Evolutionary conservation across 92 coral and sea anemone species (phyloP).

Genomic region (Micromussa lordhowensis): DNA sequence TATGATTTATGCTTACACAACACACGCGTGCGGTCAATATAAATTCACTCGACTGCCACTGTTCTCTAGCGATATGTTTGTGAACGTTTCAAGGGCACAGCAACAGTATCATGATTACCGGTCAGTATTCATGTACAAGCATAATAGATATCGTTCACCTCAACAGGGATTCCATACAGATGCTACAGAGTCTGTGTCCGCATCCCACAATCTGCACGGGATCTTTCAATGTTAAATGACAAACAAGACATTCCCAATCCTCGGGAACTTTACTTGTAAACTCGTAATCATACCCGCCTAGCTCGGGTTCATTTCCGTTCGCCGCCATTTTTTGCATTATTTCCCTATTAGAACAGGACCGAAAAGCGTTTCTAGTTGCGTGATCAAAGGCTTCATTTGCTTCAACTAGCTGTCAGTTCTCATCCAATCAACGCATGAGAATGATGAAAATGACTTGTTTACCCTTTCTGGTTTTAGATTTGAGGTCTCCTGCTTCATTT

Average conservation of each 20-base stretch:
- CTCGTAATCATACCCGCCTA: slow-evolving; percentile 60
- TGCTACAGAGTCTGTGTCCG: slow-evolving; percentile 76
- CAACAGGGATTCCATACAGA: slow-evolving; percentile 64
- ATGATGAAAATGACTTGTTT: slow-evolving; percentile 9
- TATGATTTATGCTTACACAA: neutral
- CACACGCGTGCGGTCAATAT: neutral
- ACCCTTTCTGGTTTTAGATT: too few relatives aligned
- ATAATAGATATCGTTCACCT: slow-evolving; percentile 31
- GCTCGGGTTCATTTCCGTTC: neutral
- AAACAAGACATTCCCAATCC: slow-evolving; percentile 61
- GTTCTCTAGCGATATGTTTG: neutral
- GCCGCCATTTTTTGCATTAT: slow-evolving; percentile 1
- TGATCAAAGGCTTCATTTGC: neutral
- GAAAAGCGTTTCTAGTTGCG: slow-evolving; percentile 3
- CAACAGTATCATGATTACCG: neutral
- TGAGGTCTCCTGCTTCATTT: too few relatives aligned
- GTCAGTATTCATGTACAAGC: neutral
- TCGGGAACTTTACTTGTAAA: slow-evolving; percentile 50
- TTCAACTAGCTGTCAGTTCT: neutral
- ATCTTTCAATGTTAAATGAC: slow-evolving; percentile 62
- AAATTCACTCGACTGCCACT: neutral
- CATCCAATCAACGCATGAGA: neutral
- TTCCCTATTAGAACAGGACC: neutral
- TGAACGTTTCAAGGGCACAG: neutral
- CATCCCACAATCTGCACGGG: slow-evolving; percentile 67